Conservation (phyloP, 2,797 vertebrate species). For the Myoxocephalus aenaeus region DNA sequence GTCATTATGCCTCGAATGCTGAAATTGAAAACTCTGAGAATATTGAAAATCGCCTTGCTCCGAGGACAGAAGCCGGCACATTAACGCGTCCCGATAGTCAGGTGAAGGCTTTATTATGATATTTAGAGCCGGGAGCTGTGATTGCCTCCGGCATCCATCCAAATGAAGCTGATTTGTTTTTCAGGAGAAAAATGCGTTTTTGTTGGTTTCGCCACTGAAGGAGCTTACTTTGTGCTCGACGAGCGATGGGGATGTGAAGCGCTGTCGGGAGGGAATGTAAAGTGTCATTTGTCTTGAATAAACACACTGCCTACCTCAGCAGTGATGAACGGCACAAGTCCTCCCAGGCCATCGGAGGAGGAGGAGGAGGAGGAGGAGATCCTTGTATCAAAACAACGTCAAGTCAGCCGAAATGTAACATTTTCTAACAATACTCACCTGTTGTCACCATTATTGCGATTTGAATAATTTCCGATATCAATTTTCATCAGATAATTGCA, state of each 20-base stretch:
- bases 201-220: constrained; percentile 15
- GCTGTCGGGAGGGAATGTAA: constrained; percentile 38
- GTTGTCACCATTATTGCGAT: too few relatives aligned
- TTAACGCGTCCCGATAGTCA: constrained; percentile 41
- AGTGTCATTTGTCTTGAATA: constrained; percentile 44
- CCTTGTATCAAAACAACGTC: too few relatives aligned
- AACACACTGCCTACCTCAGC: background rate
- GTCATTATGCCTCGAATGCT: constrained; percentile 48
- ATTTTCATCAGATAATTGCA: too few relatives aligned
- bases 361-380: background rate
- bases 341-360: background rate
- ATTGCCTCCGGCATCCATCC: constrained; percentile 44
- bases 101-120: constrained; percentile 39
- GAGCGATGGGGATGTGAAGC: constrained; percentile 33
- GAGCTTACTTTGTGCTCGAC: constrained; percentile 33
- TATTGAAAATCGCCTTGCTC: constrained; percentile 24
- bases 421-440: too few relatives aligned
- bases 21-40: constrained; percentile 50
- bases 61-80: constrained; percentile 17
- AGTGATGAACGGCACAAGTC: constrained; percentile 3
- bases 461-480: too few relatives aligned
- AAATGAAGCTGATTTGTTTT: constrained; percentile 58
- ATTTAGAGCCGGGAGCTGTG: constrained; percentile 21
- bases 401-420: too few relatives aligned
- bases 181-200: background rate